Evolutionary conservation across 37 sponge, comb jelly and placozoan genomes (phyloP).

Genomic region (Chondrilla cf. caribensis): DNA sequence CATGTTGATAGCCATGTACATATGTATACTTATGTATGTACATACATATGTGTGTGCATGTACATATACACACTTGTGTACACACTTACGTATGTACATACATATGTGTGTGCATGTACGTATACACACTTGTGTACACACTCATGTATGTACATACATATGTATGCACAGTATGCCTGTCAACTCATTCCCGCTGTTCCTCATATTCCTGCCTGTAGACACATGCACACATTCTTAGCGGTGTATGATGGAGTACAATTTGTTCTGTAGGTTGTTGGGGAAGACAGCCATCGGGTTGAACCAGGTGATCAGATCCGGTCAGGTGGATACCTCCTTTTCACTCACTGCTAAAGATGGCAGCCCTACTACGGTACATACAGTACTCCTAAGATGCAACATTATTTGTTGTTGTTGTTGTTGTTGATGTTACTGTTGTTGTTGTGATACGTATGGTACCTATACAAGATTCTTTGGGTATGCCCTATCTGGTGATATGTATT

Average conservation of each 20-base stretch:
- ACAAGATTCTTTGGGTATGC: too few species aligned
- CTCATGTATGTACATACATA: too few species aligned
- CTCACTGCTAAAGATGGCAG: conserved; percentile 22
- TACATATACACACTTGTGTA: not conserved
- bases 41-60: conserved; percentile 2
- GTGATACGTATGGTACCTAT: too few species aligned
- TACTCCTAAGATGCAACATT: not conserved
- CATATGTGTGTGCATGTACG: conserved; percentile 13
- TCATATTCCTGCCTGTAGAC: not conserved
- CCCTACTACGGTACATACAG: not conserved
- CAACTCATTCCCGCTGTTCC: too few species aligned
- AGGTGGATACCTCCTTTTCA: not conserved
- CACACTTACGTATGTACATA: not conserved
- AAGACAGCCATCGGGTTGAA: conserved; percentile 23
- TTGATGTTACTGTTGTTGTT: not conserved
- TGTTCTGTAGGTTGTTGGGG: conserved; percentile 19
- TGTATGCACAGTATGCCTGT: too few species aligned
- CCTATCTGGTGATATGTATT: too few species aligned
- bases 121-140: too few species aligned
- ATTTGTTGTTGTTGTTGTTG: not conserved
- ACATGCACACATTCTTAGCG: too few species aligned
- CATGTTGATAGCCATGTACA: conserved; percentile 11
- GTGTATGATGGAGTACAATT: not conserved
- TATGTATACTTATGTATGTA: too few species aligned
- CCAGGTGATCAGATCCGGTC: conserved; percentile 24